Conservation (phyloP, 2,888 invertebrate species). For the Poecilus cupreus region DNA sequence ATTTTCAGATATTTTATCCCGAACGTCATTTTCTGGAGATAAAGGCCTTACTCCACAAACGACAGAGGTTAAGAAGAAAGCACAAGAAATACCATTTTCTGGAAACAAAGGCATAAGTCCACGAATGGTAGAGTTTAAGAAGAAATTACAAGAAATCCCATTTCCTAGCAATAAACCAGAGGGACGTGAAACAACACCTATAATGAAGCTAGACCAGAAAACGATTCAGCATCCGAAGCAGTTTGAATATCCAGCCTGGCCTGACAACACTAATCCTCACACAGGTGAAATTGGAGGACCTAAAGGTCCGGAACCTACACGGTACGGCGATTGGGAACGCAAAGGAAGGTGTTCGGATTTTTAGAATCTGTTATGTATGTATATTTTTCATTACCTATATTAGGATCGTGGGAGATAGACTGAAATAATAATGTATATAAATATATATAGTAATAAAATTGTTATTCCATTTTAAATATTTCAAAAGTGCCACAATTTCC, state of each 20-base stretch:
- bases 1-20: conserved; percentile 14
- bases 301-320: conserved; percentile 97
- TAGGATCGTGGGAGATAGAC: conserved; percentile 10
- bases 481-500: background rate
- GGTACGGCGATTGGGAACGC: conserved; percentile 99
- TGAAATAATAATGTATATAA: conserved; percentile 11
- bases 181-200: conserved; percentile 74
- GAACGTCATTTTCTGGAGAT: conserved; percentile 62
- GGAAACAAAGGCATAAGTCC: conserved; percentile 72
- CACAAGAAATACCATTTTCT: conserved; percentile 75
- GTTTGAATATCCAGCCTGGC: conserved; percentile 86
- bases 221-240: conserved; percentile 82
- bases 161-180: conserved; percentile 73
- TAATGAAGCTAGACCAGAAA: conserved; percentile 86
- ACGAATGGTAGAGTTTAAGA: conserved; percentile 81
- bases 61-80: conserved; percentile 84
- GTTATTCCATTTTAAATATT: background rate
- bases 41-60: conserved; percentile 75
- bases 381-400: background rate
- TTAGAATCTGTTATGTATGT: conserved; percentile 74
- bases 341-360: conserved; percentile 98
- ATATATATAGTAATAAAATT: background rate
- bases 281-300: conserved; percentile 98
- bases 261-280: conserved; percentile 89
- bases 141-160: conserved; percentile 80